Percentiles rank a stretch among this genome's conserved stretches.
Conservation (phyloP, 2,888 invertebrate genomes). For the Candidula unifasciata region DNA sequence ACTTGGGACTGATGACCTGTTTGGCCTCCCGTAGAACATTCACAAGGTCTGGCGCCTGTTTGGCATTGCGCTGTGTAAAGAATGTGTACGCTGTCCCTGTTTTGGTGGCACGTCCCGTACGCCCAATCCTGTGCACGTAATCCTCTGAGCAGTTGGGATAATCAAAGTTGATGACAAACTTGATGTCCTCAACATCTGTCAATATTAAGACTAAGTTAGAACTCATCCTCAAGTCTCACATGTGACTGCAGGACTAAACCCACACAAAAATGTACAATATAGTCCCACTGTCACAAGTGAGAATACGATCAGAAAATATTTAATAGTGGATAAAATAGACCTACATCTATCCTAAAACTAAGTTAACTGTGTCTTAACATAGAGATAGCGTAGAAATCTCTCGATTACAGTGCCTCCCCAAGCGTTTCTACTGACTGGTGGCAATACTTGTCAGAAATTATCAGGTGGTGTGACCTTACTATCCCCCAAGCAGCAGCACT, state of each 20-base stretch:
- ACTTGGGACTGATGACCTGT: conserved; percentile 90
- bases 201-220: not conserved
- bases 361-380: conserved; percentile 49
- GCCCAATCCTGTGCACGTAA: conserved; percentile 97
- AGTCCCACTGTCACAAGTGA: conserved; percentile 26
- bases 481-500: conserved; percentile 42
- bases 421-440: conserved; percentile 53
- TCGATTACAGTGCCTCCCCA: conserved; percentile 48
- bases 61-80: conserved; percentile 93
- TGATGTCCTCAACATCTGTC: conserved; percentile 96
- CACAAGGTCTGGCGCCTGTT: conserved; percentile 94
- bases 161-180: conserved; percentile 97
- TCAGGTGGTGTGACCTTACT: conserved; percentile 37
- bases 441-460: conserved; percentile 38
- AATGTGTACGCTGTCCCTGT: conserved; percentile 97
- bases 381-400: conserved; percentile 54
- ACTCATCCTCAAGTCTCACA: not conserved
- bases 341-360: too few species aligned
- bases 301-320: not conserved
- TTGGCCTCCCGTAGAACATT: conserved; percentile 95
- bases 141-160: conserved; percentile 98
- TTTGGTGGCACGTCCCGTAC: conserved; percentile 94
- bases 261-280: not conserved
- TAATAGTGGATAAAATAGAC: too few species aligned
- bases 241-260: conserved; percentile 28